Evolutionary conservation across 2,888 invertebrate species (phyloP), one percentile per base, ranked within the genome.

Genomic region (Hedya salicella): DNA sequence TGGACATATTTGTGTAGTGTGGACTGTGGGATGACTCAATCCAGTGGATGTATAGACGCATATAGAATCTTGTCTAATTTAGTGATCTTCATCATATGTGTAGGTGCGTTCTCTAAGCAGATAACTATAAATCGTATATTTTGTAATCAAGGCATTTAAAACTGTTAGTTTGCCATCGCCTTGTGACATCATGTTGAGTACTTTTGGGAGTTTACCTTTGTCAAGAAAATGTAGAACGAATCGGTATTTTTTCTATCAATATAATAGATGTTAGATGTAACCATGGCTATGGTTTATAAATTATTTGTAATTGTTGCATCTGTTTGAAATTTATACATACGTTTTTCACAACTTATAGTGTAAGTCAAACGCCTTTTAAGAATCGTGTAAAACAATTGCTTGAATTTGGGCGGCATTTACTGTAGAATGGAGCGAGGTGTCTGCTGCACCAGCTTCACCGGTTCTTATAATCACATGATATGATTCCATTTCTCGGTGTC

Each of bases 1-100:
- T 87, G 78, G 82, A 86, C 78, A 73, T 83, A 75, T 86, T 86
- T 86, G 79, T 84, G 81, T 81, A 81, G 78, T 72, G 76, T 79
- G 76, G 78, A 76, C 71, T 72, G 63, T 68, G 69, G 67, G 63
- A 52, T 74, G 71, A 75, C 77, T 65, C 44, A 14, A 74, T 78
- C 78, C 76, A 78, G 73, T 75, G 75, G 72, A 68, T 71, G 72
- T 75, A 78, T 74, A 68, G 62, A 74, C 13, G 17, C 56, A 30
- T 77, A 72, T 70, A 52, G 71, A 75, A 75, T 82, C 80, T 82
- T 78, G 53, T 72, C 74, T 81, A 80, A 81, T 82, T 78, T 82
- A 80, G 76, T 40, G 8, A 42, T 54, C 21, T 62, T 62, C 62
- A 32, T 53, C 48, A 40, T 25, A 44, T 32, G 36, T 56, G 36